These are phyloP conservation scores for Heliconius erato DNA, from an alignment of 2,888 invertebrate genomes.

Conservation along the genomic window DNA sequence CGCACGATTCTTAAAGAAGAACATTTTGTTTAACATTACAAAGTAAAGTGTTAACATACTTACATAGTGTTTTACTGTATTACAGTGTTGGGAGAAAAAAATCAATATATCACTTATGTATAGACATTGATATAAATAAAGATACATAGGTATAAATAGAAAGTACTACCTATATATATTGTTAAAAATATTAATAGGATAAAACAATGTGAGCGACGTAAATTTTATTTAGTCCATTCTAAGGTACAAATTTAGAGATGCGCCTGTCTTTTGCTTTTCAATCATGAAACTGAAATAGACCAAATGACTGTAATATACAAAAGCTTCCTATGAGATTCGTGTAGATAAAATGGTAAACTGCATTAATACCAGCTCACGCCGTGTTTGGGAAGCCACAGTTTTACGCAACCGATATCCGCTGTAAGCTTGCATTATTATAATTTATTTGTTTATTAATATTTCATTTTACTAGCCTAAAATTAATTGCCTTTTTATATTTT, in stretches of 20 bases:
- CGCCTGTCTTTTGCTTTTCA: constrained; percentile 62
- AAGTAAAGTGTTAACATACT: background rate
- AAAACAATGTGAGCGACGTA: background rate
- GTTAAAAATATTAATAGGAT: background rate
- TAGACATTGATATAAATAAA: background rate
- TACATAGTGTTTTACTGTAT: too few relatives aligned
- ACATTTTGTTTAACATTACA: background rate
- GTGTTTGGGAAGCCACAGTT: constrained; percentile 56
- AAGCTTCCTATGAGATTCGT: constrained; percentile 44
- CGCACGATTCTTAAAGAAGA: background rate
- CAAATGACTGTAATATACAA: constrained; percentile 43
- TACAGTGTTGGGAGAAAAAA: background rate
- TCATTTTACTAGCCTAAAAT: constrained; percentile 42
- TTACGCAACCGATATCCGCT: constrained; percentile 61
- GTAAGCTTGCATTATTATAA: constrained; percentile 53
- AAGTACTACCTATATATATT: background rate
- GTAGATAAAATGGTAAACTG: constrained; percentile 45
- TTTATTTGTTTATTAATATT: constrained; percentile 48
- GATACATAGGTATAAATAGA: background rate
- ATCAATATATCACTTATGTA: background rate
- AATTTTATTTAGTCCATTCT: background rate
- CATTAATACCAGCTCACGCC: constrained; percentile 53
- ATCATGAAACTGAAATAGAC: constrained; percentile 75
- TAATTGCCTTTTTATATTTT: constrained; percentile 33
- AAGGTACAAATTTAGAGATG: background rate